Base-by-base conservation (phyloP, 2,888 invertebrate genomes). In the Diaphora mendica region DNA sequence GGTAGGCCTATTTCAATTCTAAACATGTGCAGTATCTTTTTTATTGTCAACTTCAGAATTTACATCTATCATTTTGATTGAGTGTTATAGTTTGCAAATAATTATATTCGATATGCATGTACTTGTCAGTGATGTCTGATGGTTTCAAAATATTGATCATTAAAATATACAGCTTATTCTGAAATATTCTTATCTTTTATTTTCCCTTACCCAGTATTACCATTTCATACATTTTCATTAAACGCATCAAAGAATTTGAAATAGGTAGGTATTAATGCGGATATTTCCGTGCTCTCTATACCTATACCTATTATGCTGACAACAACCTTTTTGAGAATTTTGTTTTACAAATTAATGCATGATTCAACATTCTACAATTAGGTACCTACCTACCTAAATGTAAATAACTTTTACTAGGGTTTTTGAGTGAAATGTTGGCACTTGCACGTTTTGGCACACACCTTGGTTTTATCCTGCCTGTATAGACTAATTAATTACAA, bases 131-230 rank as follows among this genome's bases (percentile, higher is more conserved):
- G 64, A 77, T 81, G 73, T 85, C 78, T 82, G 82, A 82, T 72
- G 71, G 79, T 85, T 81, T 74, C 74, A 71, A 82, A 80, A 75
- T 76, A 81, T 77, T 79, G 71, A 75, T 81, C 73, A 77, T 68
- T 72, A 70, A 78, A 84, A 79, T 85, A 84, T 82, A 81, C 85
- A 85, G 86, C 87, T 86, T 87, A 84, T 79, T 83, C 66, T 78
- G 59, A 75, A 74, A 70, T 26, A 73, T 64, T 13, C 23, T 5
- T 62, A 70, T 75, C 75, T 83, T 83, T 79, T 77, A 72, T 77
- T 83, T 76, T 20, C 48, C 48, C 26, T 71, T 55, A 42, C 42
- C 51, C 15, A 39, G 44, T 66, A 17, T 64, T 64, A 62, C 39
- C 13, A 70, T 11, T 51, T 42, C 35, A 44, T 48, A n/a, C 33